phyloP scores from a whole-genome alignment of 2,888 invertebrate genomes.

The Agonopterix arenella region DNA sequence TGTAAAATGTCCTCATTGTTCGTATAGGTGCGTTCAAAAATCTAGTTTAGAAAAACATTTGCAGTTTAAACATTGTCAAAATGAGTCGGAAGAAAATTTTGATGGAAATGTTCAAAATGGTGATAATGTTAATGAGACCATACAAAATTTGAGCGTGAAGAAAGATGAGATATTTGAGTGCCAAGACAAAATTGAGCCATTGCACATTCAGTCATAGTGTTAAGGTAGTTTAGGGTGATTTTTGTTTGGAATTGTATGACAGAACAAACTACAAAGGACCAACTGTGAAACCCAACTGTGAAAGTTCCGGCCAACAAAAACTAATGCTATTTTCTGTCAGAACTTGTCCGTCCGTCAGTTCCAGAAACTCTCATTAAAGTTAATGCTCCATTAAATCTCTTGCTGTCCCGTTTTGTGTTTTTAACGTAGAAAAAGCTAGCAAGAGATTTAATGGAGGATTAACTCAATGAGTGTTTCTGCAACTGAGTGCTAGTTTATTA shows the following conservation, averaged over 20 bases:
- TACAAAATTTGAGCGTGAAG: constrained; percentile 50
- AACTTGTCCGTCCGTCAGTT: no score
- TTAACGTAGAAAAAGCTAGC: no score
- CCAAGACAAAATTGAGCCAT: constrained; percentile 17
- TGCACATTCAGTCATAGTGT: constrained; percentile 26
- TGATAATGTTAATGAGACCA: constrained; percentile 19
- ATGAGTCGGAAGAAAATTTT: constrained; percentile 10
- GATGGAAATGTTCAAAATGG: neutral
- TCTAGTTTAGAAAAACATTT: constrained; percentile 67
- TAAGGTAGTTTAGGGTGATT: constrained; percentile 7
- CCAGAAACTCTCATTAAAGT: no score
- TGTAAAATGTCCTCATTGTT: constrained; percentile 56
- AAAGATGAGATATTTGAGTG: constrained; percentile 25
- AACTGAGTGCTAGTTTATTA: no score
- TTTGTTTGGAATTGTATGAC: neutral
- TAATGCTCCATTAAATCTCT: no score
- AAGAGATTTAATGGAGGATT: no score
- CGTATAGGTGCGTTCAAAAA: constrained; percentile 64
- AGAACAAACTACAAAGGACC: neutral
- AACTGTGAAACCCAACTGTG: no score
- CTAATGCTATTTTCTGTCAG: no score
- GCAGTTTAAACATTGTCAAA: constrained; percentile 50
- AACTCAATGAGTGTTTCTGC: no score
- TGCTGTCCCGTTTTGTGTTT: no score
- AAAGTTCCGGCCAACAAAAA: no score